Conservation (phyloP, 2,113 vertebrate species). For the Meleagris gallopavo region DNA sequence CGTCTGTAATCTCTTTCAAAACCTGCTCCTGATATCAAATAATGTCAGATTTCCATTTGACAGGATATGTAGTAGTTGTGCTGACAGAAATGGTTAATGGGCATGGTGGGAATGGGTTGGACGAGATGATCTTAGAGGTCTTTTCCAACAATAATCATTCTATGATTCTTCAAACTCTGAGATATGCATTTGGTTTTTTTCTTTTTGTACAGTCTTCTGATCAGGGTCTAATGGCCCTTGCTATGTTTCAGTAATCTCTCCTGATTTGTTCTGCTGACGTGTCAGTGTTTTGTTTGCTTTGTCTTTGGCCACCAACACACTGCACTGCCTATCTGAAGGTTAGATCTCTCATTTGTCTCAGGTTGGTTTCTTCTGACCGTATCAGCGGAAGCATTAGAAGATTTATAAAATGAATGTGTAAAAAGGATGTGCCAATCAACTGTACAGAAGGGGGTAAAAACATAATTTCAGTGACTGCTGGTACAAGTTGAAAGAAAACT, state of each 20-base stretch:
- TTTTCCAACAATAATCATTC: too few species aligned
- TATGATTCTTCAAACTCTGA: too few species aligned
- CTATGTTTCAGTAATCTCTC: neutral
- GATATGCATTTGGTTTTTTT: neutral
- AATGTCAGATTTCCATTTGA: constrained; percentile 29
- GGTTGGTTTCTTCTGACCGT: constrained; percentile 35
- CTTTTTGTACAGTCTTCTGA: neutral
- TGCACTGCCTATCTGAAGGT: neutral
- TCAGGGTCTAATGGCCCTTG: neutral
- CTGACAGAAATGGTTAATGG: too few species aligned
- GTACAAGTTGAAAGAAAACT: constrained; percentile 10
- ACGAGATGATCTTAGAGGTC: too few species aligned
- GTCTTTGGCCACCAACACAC: neutral
- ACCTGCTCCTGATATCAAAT: neutral
- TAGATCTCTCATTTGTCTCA: constrained; percentile 35
- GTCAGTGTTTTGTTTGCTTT: neutral
- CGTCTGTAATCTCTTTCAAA: neutral
- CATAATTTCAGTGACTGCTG: constrained; percentile 16
- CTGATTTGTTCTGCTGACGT: neutral
- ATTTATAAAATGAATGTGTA: constrained; percentile 40
- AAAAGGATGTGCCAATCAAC: constrained; percentile 40
- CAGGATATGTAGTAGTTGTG: neutral
- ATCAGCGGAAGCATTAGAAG: constrained; percentile 42
- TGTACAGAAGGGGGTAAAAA: constrained; percentile 15
- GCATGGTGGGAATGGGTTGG: too few species aligned